Percentiles rank a stretch among this genome's conserved stretches.
Evolutionary conservation across 2,888 invertebrate species (phyloP).

Genomic region (Xanthia icteritia): DNA sequence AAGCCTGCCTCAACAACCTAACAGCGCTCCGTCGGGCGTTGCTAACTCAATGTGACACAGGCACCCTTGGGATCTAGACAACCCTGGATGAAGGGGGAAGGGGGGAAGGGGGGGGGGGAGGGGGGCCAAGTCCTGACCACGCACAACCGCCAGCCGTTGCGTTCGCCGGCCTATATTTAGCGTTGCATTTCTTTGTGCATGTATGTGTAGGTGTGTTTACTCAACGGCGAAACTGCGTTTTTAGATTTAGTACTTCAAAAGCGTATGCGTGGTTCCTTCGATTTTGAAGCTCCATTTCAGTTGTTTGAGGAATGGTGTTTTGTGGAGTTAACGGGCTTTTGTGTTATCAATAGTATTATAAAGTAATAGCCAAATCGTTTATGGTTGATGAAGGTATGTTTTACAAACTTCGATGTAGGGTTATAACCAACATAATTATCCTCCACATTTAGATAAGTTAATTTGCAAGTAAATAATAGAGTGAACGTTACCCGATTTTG

Average conservation of each 20-base stretch:
- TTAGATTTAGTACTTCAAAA: slow-evolving; percentile 60
- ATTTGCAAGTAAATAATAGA: slow-evolving; percentile 19
- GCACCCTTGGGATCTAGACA: slow-evolving; percentile 77
- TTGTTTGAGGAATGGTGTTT: slow-evolving; percentile 43
- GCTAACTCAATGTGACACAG: slow-evolving; percentile 66
- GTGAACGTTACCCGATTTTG: slow-evolving; percentile 29
- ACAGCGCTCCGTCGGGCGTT: slow-evolving; percentile 58
- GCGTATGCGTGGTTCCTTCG: slow-evolving; percentile 49
- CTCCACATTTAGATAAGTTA: not conserved
- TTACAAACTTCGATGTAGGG: not conserved
- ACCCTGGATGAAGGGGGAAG: slow-evolving; percentile 68
- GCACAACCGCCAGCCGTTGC: slow-evolving; percentile 82
- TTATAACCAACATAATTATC: not conserved
- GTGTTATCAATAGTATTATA: not conserved
- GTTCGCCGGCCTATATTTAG: slow-evolving; percentile 86
- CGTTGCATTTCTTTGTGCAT: slow-evolving; percentile 80
- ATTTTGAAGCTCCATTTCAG: slow-evolving; percentile 52
- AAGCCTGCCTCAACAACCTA: slow-evolving; percentile 56
- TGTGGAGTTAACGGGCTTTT: slow-evolving; percentile 22
- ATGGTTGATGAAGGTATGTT: not conserved
- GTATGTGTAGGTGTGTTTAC: slow-evolving; percentile 64
- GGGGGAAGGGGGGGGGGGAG: slow-evolving; percentile 70
- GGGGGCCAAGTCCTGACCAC: slow-evolving; percentile 84
- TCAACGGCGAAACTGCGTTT: slow-evolving; percentile 64
- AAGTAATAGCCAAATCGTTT: not conserved